phyloP scores from a whole-genome alignment of 2,888 invertebrate genomes.

The Chaitophorus viminalis region DNA sequence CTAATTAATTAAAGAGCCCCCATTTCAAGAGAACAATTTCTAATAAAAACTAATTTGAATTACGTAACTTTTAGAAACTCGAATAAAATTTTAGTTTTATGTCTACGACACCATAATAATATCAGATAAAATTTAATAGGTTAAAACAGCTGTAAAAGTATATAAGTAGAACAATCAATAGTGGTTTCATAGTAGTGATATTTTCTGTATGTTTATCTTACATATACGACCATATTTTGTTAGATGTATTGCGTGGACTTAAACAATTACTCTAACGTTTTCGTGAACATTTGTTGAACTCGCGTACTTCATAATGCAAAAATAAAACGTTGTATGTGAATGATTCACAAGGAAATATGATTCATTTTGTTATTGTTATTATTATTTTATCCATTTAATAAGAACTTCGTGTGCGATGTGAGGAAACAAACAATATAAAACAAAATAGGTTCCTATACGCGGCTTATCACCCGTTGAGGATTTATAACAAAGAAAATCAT shows the following conservation, averaged over 20 bases:
- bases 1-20: neutral
- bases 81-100: neutral
- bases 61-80: neutral
- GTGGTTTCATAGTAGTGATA: neutral
- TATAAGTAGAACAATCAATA: no score
- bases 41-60: neutral
- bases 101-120: neutral
- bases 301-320: neutral
- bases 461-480: conserved; percentile 60
- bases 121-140: conserved; percentile 1
- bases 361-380: conserved; percentile 57
- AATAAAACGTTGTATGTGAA: conserved; percentile 9
- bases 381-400: conserved; percentile 53
- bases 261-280: neutral
- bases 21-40: neutral
- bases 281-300: neutral
- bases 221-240: neutral
- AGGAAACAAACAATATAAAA: conserved; percentile 52
- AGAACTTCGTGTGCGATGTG: conserved; percentile 61
- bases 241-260: neutral
- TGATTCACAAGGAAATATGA: conserved; percentile 57
- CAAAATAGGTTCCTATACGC: conserved; percentile 47
- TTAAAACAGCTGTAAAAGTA: no score
- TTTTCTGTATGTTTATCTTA: conserved; percentile 24
- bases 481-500: conserved; percentile 50